These are phyloP conservation scores for Cryptotermes secundus DNA, from an alignment of 1,140 invertebrate genomes.

Conservation along the genomic window DNA sequence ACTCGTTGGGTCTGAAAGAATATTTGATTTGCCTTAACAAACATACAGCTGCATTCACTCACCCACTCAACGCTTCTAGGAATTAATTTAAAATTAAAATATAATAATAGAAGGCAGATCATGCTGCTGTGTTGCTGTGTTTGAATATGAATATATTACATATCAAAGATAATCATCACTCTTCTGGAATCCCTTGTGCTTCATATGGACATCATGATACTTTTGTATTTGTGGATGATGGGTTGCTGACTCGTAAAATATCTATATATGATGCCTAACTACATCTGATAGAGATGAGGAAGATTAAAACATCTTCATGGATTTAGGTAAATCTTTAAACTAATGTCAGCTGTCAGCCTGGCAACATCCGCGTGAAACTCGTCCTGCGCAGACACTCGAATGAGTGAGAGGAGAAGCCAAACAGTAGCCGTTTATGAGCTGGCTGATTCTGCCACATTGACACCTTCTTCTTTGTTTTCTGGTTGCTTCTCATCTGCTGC, in stretches of 20 bases:
- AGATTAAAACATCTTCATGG: constrained; percentile 13
- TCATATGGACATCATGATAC: too few relatives aligned
- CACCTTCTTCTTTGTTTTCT: background rate
- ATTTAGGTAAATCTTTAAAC: background rate
- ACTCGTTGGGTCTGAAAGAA: background rate
- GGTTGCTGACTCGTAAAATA: background rate
- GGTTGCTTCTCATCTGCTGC: background rate
- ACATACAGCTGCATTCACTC: background rate
- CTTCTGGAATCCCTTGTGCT: too few relatives aligned
- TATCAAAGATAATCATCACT: background rate
- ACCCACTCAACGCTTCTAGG: background rate
- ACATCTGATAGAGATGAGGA: background rate
- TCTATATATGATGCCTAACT: too few relatives aligned
- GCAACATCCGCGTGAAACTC: too few relatives aligned
- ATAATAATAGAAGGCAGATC: background rate
- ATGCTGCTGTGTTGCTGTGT: background rate
- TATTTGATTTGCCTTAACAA: background rate
- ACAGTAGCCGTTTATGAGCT: background rate
- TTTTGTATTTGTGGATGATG: background rate
- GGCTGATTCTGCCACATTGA: background rate
- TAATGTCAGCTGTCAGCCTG: too few relatives aligned
- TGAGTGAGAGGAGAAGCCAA: too few relatives aligned
- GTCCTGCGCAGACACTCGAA: too few relatives aligned
- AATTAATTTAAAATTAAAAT: constrained; percentile 13
- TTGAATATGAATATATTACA: background rate